Percentiles rank a stretch among this genome's conserved stretches.
These are phyloP conservation scores for Apaloderma vittatum DNA, from an alignment of 2,113 vertebrate genomes.

Conservation along the genomic window DNA sequence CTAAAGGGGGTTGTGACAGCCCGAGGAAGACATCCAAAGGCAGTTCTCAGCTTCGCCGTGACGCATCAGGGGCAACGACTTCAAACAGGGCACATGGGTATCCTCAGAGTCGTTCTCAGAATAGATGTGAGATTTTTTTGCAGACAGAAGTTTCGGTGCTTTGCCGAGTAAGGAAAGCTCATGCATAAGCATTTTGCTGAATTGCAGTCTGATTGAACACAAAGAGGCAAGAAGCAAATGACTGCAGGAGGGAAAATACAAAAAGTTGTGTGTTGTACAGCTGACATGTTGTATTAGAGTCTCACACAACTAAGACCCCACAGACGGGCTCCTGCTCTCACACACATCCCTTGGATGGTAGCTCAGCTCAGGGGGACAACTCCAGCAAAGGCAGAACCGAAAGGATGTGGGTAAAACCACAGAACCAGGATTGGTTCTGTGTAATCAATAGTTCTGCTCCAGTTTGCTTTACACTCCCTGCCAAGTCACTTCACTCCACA, in stretches of 20 bases:
- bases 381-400: background rate
- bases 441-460: background rate
- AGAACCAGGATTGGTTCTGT: background rate
- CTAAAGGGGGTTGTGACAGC: background rate
- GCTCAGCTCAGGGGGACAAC: background rate
- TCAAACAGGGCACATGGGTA: background rate
- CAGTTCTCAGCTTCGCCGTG: background rate
- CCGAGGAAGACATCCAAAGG: background rate
- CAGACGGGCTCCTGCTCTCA: background rate
- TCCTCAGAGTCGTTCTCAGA: background rate
- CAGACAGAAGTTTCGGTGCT: background rate
- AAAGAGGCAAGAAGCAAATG: slow-evolving; percentile 17
- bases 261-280: background rate
- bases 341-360: accelerated
- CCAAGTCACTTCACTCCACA: background rate
- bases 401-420: background rate
- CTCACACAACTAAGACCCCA: background rate
- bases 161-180: background rate
- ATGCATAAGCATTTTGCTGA: accelerated
- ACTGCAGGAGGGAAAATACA: background rate
- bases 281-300: background rate
- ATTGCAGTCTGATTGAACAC: background rate
- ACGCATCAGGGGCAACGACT: accelerated
- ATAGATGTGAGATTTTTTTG: background rate
- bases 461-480: background rate